phyloP scores from a whole-genome alignment of 2,888 invertebrate species.

The Eupithecia subfuscata region DNA sequence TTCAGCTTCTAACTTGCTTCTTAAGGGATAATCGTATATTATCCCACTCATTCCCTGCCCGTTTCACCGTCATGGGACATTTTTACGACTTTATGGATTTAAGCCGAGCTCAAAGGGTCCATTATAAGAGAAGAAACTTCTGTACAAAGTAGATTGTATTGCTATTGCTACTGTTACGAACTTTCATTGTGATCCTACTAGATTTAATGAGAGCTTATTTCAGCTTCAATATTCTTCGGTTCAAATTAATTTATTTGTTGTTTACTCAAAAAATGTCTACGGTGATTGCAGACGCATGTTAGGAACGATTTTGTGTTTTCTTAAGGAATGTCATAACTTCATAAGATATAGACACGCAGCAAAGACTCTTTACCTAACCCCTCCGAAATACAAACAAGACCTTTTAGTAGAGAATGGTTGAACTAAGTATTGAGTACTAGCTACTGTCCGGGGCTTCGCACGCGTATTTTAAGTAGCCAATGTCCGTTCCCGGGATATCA shows the following conservation, averaged over 20 bases:
- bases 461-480: no score
- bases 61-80: slow-evolving; percentile 57
- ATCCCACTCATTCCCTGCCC: slow-evolving; percentile 57
- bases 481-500: no score
- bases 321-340: not conserved
- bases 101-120: slow-evolving; percentile 41
- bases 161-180: slow-evolving; percentile 8
- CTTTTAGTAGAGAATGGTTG: no score
- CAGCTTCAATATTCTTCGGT: not conserved
- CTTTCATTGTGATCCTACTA: not conserved
- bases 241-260: not conserved
- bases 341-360: no score
- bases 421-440: no score
- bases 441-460: no score
- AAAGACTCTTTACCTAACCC: no score
- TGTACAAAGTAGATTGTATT: slow-evolving; percentile 18
- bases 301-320: not conserved
- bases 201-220: not conserved
- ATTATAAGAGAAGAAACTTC: slow-evolving; percentile 22
- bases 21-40: slow-evolving; percentile 68
- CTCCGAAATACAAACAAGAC: no score
- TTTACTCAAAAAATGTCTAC: not conserved
- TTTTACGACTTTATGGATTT: slow-evolving; percentile 57
- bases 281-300: not conserved
- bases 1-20: slow-evolving; percentile 44